Evolutionary conservation across 2,113 vertebrate genomes (phyloP).

Genomic region (Perca schrenkii): DNA sequence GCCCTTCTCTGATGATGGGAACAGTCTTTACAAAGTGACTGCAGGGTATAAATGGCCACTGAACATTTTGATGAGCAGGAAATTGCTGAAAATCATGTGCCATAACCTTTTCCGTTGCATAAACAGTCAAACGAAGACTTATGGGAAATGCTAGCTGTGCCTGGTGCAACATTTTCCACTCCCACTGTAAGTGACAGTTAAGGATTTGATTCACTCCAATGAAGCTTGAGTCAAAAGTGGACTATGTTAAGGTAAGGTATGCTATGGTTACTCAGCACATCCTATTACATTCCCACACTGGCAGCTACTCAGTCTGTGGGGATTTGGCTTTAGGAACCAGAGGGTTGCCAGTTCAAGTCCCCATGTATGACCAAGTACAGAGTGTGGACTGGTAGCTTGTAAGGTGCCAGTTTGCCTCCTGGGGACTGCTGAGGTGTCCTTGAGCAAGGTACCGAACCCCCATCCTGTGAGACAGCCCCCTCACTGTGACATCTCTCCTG

Average conservation of each 20-base stretch:
- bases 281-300: too few species aligned
- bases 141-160: not conserved
- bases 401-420: too few species aligned
- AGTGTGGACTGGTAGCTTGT: too few species aligned
- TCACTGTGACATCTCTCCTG: too few species aligned
- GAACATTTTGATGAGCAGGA: slow-evolving; percentile 8
- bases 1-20: not conserved
- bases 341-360: too few species aligned
- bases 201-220: not conserved
- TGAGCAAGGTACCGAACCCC: too few species aligned
- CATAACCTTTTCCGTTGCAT: not conserved
- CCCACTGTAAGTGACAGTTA: not conserved
- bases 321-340: too few species aligned
- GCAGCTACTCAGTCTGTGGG: too few species aligned
- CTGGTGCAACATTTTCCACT: not conserved
- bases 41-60: not conserved
- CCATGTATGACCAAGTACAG: too few species aligned
- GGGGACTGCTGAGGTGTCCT: too few species aligned
- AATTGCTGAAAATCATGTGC: slow-evolving; percentile 1
- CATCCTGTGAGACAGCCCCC: too few species aligned
- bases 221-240: not conserved
- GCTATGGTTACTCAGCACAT: not conserved
- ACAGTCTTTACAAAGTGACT: not conserved
- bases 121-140: slow-evolving; percentile 16
- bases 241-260: not conserved